A percentile compares a stretch with the other conserved stretches of the same genome.
phyloP scores from a whole-genome alignment of 2,113 vertebrate genomes.

The Motacilla alba region DNA sequence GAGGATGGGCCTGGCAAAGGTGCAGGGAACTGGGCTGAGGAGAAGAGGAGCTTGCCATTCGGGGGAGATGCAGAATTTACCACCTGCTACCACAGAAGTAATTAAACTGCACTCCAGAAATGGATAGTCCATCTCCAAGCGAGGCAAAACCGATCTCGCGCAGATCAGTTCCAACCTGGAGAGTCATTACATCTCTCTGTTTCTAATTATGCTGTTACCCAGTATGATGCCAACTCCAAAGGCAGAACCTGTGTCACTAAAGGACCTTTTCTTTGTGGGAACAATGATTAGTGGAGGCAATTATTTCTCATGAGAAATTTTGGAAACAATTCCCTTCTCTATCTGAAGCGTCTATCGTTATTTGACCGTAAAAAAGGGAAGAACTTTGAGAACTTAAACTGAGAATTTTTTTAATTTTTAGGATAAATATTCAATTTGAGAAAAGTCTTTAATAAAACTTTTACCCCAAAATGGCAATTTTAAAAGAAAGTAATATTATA shows the following conservation, averaged over 20 bases:
- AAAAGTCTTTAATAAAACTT: not conserved
- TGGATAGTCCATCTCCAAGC: slow-evolving; percentile 51
- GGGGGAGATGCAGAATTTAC: slow-evolving; percentile 8
- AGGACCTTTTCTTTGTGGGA: slow-evolving; percentile 28
- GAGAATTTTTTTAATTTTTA: not conserved
- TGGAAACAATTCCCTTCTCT: not conserved
- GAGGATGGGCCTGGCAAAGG: not conserved
- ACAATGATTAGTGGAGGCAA: slow-evolving; percentile 16
- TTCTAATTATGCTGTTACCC: slow-evolving; percentile 54
- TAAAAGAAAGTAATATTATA: not conserved
- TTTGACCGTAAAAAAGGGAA: not conserved
- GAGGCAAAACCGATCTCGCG: slow-evolving; percentile 31
- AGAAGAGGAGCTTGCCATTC: slow-evolving; percentile 12
- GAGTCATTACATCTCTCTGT: slow-evolving; percentile 57
- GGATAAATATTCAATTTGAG: not conserved
- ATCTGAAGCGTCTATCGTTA: not conserved
- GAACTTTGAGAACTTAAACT: not conserved
- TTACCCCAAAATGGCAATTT: not conserved
- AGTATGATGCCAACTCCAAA: slow-evolving; percentile 62
- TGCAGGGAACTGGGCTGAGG: not conserved
- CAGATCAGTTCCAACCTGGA: slow-evolving; percentile 56
- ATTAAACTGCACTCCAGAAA: slow-evolving; percentile 56
- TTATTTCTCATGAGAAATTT: slow-evolving; percentile 19
- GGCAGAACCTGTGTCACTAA: slow-evolving; percentile 55
- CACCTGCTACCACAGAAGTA: slow-evolving; percentile 48